phyloP scores from a whole-genome alignment of 2,888 invertebrate species.

The Arctia plantaginis region DNA sequence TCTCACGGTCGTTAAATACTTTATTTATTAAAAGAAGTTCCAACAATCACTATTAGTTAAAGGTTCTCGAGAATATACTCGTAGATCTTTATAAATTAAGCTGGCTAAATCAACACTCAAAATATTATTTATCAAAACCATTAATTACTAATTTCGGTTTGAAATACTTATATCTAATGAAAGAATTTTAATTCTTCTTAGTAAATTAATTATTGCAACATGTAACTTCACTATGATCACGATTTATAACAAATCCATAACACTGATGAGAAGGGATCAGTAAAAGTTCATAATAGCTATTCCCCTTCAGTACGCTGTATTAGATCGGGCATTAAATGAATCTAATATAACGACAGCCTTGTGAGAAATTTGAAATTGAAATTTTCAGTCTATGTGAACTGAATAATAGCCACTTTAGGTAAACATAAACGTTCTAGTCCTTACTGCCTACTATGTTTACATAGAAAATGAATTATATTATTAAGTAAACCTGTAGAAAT shows the following conservation, averaged over 20 bases:
- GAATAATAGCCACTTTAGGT: constrained; percentile 33
- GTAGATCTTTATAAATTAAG: neutral
- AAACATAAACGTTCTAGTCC: neutral
- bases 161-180: too few species aligned
- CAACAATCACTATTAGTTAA: neutral
- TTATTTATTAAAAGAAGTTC: neutral
- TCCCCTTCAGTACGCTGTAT: constrained; percentile 19
- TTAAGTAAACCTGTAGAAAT: neutral
- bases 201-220: too few species aligned
- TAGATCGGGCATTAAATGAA: constrained; percentile 31
- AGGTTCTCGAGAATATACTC: neutral
- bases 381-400: constrained; percentile 37
- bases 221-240: neutral
- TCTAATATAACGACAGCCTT: constrained; percentile 21
- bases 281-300: constrained; percentile 15
- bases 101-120: neutral
- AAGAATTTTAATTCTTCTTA: too few species aligned
- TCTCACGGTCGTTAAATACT: neutral
- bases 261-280: neutral
- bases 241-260: constrained; percentile 1
- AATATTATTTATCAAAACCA: neutral
- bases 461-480: neutral
- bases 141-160: neutral
- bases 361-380: constrained; percentile 33
- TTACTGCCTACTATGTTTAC: neutral